Conservation (phyloP, 2,797 vertebrate genomes). For the Microctenopoma stevenorrisi region DNA sequence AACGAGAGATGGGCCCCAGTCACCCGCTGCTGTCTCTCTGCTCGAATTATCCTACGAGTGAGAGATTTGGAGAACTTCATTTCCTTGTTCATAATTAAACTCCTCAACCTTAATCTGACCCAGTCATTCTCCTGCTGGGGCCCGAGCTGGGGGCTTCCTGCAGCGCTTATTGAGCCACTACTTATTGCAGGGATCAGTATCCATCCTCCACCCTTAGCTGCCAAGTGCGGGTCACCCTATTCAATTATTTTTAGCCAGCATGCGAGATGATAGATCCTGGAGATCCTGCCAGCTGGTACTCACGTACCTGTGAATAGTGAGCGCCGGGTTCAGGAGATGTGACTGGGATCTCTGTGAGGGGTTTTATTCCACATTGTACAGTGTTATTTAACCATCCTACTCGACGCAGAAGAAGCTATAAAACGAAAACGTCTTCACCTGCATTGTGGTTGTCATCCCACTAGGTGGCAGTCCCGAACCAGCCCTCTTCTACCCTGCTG, state of each 20-base stretch:
- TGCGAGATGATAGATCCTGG: conserved; percentile 49
- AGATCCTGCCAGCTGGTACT: conserved; percentile 26
- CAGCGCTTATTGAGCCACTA: conserved; percentile 64
- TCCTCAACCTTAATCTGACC: conserved; percentile 79
- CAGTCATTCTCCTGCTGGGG: conserved; percentile 65
- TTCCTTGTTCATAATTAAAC: conserved; percentile 81
- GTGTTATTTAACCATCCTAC: not conserved
- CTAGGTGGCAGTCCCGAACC: conserved; percentile 78
- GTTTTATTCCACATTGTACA: conserved; percentile 8
- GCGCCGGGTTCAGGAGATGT: conserved; percentile 20
- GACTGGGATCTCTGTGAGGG: conserved; percentile 28
- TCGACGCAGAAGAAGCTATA: not conserved
- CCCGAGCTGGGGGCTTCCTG: conserved; percentile 64
- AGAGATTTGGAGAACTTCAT: conserved; percentile 78
- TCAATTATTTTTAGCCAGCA: conserved; percentile 62
- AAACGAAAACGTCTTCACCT: conserved; percentile 23
- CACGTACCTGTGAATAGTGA: not conserved
- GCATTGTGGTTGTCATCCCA: conserved; percentile 50
- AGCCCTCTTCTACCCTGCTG: conserved; percentile 5
- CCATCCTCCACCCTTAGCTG: conserved; percentile 66
- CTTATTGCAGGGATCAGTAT: conserved; percentile 76
- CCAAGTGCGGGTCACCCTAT: conserved; percentile 69
- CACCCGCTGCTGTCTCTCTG: conserved; percentile 51
- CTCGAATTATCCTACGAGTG: conserved; percentile 74
- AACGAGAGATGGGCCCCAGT: conserved; percentile 43